These are phyloP conservation scores for Delichon dasypus DNA, from an alignment of 2,797 vertebrate species.

Conservation along the genomic window DNA sequence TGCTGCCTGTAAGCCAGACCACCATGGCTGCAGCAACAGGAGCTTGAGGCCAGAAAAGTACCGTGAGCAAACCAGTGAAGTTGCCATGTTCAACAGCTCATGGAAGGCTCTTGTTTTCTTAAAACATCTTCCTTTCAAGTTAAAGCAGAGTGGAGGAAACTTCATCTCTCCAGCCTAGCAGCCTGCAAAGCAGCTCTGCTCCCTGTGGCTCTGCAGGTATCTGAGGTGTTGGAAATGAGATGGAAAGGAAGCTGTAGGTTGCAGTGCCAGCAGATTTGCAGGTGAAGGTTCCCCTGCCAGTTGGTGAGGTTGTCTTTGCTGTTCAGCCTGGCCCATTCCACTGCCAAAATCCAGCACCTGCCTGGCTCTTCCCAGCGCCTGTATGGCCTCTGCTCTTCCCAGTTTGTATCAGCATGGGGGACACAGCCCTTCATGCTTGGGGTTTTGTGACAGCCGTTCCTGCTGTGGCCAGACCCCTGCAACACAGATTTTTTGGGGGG, in stretches of 20 bases:
- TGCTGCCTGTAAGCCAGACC: background rate
- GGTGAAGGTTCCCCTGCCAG: background rate
- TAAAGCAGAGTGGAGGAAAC: background rate
- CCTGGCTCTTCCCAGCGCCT: background rate
- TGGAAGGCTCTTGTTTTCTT: background rate
- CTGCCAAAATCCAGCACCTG: background rate
- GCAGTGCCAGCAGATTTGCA: background rate
- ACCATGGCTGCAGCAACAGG: background rate
- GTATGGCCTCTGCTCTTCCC: background rate
- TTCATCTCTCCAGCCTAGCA: background rate
- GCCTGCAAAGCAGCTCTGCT: background rate
- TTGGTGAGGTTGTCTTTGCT: background rate
- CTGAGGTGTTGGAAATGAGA: background rate
- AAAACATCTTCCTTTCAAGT: background rate
- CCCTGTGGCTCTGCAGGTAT: background rate
- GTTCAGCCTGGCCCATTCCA: background rate
- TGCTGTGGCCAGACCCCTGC: background rate
- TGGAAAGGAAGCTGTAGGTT: background rate
- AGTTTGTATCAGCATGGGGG: background rate
- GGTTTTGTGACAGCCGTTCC: background rate
- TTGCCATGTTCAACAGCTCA: background rate
- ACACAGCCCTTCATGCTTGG: background rate
- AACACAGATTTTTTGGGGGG: background rate
- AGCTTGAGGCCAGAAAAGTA: background rate
- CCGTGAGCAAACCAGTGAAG: rapidly evolving